Base-by-base conservation (phyloP, 2,113 vertebrate species). In the Hippocampus zosterae region DNA sequence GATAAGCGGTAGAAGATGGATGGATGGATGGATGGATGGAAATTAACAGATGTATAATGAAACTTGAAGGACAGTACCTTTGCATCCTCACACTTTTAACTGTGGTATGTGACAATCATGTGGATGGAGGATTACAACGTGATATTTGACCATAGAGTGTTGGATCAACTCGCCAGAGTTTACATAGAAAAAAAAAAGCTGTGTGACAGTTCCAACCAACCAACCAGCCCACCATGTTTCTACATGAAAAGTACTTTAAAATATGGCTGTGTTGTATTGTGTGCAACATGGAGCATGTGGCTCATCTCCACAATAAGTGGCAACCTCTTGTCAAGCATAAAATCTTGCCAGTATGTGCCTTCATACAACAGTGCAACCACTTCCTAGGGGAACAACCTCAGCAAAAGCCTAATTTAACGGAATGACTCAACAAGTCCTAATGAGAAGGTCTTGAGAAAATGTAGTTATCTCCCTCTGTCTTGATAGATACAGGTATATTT, bases 341-440 rank as follows among this genome's bases (percentile, higher is more conserved):
- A 62, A 46, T 37, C 10, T 57, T 60, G 53, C 19, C 44, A 79
- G 55, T 48, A 44, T 72, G 29, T 69, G 67, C n/a, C 42, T 71
- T 71, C 78, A 69, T 74, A 76, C 79, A 77, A 65, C 66, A 33
- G 50, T 77, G 79, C 70, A 68, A 42, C 62, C 64, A 74, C 80
- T 83, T 90, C 84, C 86, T 85, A 71, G 77, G 84, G 77, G 77
- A 86, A 85, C 81, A 75, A 85, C 84, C 80, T 85, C 75, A 82
- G 80, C 83, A 79, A 82, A 76, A 25, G 77, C 76, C 75, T 75
- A 19, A 70, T 76, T 67, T 74, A 61, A 77, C 66, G 53, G 75
- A 57, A 68, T 73, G 70, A 74, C 46, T 82, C 57, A 29, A 65
- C 41, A 44, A 25, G 59, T 64, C n/a, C 11, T 11, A 75, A 63